Evolutionary conservation across 2,888 invertebrate species (phyloP).

Genomic region (Anagyrus pseudococci): DNA sequence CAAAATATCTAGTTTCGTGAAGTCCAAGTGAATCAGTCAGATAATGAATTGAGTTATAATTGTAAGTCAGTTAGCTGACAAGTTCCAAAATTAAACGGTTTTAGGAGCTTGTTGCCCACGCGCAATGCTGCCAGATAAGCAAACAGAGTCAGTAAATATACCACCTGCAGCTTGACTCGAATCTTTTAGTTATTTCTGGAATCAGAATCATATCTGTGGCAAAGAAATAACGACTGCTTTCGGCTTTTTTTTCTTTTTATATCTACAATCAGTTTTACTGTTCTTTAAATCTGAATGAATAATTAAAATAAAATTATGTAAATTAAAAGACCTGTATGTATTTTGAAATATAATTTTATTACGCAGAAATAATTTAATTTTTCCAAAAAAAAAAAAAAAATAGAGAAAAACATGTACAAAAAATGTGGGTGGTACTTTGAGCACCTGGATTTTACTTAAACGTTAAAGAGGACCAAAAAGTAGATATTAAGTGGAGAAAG

Average conservation of each 20-base stretch:
- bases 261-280: no score
- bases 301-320: not conserved
- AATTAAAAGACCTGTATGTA: not conserved
- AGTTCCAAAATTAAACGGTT: conserved; percentile 15
- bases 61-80: no score
- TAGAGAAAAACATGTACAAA: conserved; percentile 16
- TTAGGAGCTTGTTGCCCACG: conserved; percentile 13
- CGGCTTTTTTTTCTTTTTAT: conserved; percentile 12
- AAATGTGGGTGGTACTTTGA: conserved; percentile 13
- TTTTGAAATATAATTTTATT: conserved; percentile 23
- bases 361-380: conserved; percentile 32
- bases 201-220: conserved; percentile 10
- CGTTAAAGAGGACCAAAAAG: conserved; percentile 33
- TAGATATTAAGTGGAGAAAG: conserved; percentile 51
- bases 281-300: no score
- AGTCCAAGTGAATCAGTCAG: no score
- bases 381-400: conserved; percentile 30
- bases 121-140: conserved; percentile 22
- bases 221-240: conserved; percentile 15
- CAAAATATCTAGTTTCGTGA: no score
- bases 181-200: conserved; percentile 18
- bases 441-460: conserved; percentile 20
- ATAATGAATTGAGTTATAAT: no score
- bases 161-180: conserved; percentile 18
- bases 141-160: conserved; percentile 31